Evolutionary conservation across 2,888 invertebrate genomes (phyloP), one percentile per base, ranked within the genome.

Genomic region (Cyclophora punctaria): DNA sequence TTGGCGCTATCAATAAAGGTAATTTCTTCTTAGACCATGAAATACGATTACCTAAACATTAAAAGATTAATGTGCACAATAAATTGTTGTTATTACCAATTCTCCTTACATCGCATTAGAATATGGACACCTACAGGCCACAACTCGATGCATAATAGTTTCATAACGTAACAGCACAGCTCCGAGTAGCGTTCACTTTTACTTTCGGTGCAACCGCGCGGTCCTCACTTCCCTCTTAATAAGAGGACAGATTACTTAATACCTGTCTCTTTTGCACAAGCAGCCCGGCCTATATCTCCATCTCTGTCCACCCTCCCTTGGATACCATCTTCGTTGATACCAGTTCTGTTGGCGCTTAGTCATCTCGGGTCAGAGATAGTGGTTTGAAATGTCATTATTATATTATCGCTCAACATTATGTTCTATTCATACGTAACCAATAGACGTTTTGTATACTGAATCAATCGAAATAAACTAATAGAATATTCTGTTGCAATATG

Each of bases 291-390:
- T 33, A 64, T 74, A 59, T 49, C 3, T 44, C 53, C 54, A 50
- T 79, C 78, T 67, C 64, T 51, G 51, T 76, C 67, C 44, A 51
- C 56, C 72, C 65, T 69, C 70, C 73, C 69, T 73, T 73, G 65
- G 62, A 61, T 63, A 69, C 73, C 73, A 71, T 77, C 73, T 63
- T 71, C 64, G 50, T 56, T 59, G 59, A 76, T 75, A 81, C 81
- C 73, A 80, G 83, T 83, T 80, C 71, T 64, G 71, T 71, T 72
- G 64, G 66, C 67, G 81, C 81, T 80, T 78, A 80, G 82, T 85
- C 84, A 84, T 75, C 73, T 68, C 61, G 66, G 77, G 78, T 79
- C 77, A 78, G 69, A 71, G 78, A 79, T 80, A 75, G 75, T 72
- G 63, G 71, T 71, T 75, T 71, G 60, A 80, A 81, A 83, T 82